Percentiles rank a stretch among this genome's conserved stretches.
phyloP scores from a whole-genome alignment of 2,113 vertebrate genomes.

The Gasterosteus nipponicus region DNA sequence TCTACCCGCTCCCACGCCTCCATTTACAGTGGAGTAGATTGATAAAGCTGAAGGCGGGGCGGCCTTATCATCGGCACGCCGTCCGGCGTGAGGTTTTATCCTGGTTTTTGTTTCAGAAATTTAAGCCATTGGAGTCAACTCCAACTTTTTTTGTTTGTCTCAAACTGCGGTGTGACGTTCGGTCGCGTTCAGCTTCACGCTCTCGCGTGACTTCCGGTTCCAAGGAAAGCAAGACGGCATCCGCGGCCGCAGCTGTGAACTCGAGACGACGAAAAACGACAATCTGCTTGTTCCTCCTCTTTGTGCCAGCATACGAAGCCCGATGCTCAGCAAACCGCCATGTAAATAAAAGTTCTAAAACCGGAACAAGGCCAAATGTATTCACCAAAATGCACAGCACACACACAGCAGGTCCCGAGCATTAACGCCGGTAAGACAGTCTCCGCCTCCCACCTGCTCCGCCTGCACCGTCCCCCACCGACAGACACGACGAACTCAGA shows the following conservation, averaged over 20 bases:
- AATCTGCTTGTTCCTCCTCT: neutral
- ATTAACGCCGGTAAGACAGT: neutral
- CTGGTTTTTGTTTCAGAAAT: neutral
- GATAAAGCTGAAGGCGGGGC: neutral
- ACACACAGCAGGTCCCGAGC: neutral
- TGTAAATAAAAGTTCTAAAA: conserved; percentile 19
- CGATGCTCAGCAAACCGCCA: neutral
- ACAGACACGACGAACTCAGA: neutral
- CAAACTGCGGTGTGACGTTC: neutral
- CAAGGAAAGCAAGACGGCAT: neutral
- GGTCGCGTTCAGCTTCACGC: neutral
- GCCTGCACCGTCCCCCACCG: neutral
- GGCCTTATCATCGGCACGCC: neutral
- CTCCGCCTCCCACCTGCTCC: neutral
- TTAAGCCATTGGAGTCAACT: neutral
- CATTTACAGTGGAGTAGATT: neutral
- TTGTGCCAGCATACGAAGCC: neutral
- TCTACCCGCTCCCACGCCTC: neutral
- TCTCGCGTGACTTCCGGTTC: neutral
- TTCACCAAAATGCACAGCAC: neutral
- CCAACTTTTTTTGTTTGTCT: neutral
- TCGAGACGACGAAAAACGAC: neutral
- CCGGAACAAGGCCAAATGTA: conserved; percentile 25
- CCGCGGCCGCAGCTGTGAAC: neutral
- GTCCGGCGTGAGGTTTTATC: neutral